Conservation (phyloP, 2,113 vertebrate genomes). For the Protobothrops flavoviridis region DNA sequence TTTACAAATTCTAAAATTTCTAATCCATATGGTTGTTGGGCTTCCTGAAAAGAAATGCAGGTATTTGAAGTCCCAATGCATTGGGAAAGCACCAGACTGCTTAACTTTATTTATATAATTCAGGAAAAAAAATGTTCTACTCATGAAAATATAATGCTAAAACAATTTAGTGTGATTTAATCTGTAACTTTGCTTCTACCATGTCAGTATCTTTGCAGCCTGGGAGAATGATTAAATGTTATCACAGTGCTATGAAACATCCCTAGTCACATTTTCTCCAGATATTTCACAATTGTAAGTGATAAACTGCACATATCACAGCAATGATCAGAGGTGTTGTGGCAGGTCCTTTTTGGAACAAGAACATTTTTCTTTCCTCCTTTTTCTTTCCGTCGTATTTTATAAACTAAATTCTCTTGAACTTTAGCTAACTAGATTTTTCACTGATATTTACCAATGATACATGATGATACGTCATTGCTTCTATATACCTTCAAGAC, state of each 20-base stretch:
- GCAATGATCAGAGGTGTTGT: slow-evolving; percentile 35
- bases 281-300: slow-evolving; percentile 60
- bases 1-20: background rate
- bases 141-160: slow-evolving; percentile 56
- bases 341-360: slow-evolving; percentile 46
- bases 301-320: slow-evolving; percentile 51
- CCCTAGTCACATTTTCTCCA: slow-evolving; percentile 54
- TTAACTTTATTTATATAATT: slow-evolving; percentile 57
- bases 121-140: slow-evolving; percentile 67
- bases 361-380: slow-evolving; percentile 31
- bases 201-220: slow-evolving; percentile 64
- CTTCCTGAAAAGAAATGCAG: background rate
- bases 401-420: slow-evolving; percentile 53
- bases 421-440: slow-evolving; percentile 47
- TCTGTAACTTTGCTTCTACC: slow-evolving; percentile 36
- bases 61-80: background rate
- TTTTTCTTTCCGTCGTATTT: slow-evolving; percentile 40
- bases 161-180: slow-evolving; percentile 53
- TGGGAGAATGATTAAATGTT: slow-evolving; percentile 64
- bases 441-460: slow-evolving; percentile 48
- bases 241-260: slow-evolving; percentile 56
- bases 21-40: background rate
- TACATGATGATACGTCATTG: background rate
- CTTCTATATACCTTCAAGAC: background rate
- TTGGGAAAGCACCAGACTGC: background rate